These are phyloP conservation scores for Metallyticus violacea DNA, from an alignment of 2,888 invertebrate species.

Conservation along the genomic window DNA sequence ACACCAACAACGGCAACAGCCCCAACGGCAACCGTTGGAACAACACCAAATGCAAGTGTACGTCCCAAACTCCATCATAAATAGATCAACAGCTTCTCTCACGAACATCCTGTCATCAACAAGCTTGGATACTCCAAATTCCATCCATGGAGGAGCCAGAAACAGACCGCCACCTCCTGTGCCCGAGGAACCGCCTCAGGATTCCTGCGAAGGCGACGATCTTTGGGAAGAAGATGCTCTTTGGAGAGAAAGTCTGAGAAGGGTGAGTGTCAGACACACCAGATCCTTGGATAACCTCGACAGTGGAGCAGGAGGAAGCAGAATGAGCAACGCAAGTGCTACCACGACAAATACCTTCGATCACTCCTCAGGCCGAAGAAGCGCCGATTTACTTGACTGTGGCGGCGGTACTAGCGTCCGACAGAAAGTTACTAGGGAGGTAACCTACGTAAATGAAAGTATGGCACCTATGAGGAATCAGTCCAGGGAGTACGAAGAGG, in stretches of 20 bases:
- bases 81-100: neutral
- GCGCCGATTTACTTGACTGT: constrained; percentile 33
- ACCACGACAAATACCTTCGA: constrained; percentile 16
- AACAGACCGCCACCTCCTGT: constrained; percentile 30
- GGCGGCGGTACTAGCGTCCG: constrained; percentile 37
- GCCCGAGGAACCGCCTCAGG: neutral
- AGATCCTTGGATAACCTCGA: constrained; percentile 81
- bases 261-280: constrained; percentile 77
- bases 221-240: constrained; percentile 81
- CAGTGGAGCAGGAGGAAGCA: constrained; percentile 37
- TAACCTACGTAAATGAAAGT: constrained; percentile 72
- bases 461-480: constrained; percentile 20
- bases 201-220: constrained; percentile 59
- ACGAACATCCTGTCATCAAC: neutral
- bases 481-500: constrained; percentile 38
- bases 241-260: constrained; percentile 76
- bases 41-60: neutral
- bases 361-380: constrained; percentile 32
- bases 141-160: neutral
- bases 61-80: neutral
- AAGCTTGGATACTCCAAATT: constrained; percentile 30
- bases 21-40: neutral
- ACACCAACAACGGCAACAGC: neutral
- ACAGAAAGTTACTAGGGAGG: constrained; percentile 63
- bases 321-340: constrained; percentile 21